Percentiles rank a stretch among this genome's conserved stretches.
phyloP scores from a whole-genome alignment of 2,888 invertebrate species.

The Trimorus sp. region DNA sequence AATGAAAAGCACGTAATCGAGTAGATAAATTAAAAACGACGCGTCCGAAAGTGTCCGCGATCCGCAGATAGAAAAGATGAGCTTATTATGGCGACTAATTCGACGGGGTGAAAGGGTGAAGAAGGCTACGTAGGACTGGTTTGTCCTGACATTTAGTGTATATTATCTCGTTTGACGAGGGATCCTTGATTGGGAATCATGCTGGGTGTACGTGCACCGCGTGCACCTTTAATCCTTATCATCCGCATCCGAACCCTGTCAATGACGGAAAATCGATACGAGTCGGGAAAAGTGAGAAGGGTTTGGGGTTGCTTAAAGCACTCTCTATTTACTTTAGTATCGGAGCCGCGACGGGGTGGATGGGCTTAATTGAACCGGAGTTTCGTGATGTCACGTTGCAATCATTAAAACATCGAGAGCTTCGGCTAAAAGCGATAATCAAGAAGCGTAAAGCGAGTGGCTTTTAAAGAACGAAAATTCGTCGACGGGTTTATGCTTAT shows the following conservation, averaged over 20 bases:
- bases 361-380: slow-evolving; percentile 58
- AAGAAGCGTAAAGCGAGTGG: slow-evolving; percentile 36
- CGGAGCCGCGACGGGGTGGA: slow-evolving; percentile 42
- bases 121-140: slow-evolving; percentile 13
- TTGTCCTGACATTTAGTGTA: slow-evolving; percentile 43
- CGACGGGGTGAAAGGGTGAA: neutral
- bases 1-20: neutral
- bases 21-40: too few relatives aligned
- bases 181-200: slow-evolving; percentile 49
- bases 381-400: slow-evolving; percentile 51
- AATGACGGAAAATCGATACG: slow-evolving; percentile 72
- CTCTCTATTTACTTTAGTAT: slow-evolving; percentile 66
- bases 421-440: slow-evolving; percentile 33
- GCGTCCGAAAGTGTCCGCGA: neutral
- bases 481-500: slow-evolving; percentile 28
- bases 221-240: slow-evolving; percentile 66
- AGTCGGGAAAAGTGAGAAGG: slow-evolving; percentile 60
- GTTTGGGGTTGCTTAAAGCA: slow-evolving; percentile 61
- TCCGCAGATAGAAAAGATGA: neutral
- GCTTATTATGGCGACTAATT: slow-evolving; percentile 1
- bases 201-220: slow-evolving; percentile 30
- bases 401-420: slow-evolving; percentile 39
- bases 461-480: slow-evolving; percentile 39
- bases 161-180: slow-evolving; percentile 50
- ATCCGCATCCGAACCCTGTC: slow-evolving; percentile 68